Conservation (phyloP, 2,888 invertebrate species). For the Thecocarcelia acutangulata region DNA sequence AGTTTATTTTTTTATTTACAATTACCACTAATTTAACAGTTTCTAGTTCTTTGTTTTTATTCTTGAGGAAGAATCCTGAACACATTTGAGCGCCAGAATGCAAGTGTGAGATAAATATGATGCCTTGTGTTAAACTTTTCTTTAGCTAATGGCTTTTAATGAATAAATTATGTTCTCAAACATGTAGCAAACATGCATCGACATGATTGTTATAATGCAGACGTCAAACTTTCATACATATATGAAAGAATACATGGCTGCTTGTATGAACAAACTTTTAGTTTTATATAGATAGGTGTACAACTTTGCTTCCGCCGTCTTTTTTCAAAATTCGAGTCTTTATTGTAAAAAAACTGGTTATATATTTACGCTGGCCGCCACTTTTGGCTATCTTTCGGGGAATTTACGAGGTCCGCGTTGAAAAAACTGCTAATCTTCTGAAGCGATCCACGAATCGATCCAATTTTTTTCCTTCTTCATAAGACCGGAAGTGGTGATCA, state of each 20-base stretch:
- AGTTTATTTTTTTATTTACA: no score
- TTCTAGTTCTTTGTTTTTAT: not conserved
- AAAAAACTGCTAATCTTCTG: no score
- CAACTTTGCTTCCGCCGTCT: no score
- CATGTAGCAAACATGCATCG: not conserved
- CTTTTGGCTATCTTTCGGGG: no score
- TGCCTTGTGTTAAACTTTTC: slow-evolving; percentile 50
- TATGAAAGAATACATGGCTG: not conserved
- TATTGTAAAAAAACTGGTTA: no score
- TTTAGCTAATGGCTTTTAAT: slow-evolving; percentile 59
- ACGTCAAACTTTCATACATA: slow-evolving; percentile 19
- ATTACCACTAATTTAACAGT: not conserved
- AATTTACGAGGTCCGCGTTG: no score
- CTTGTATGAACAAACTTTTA: slow-evolving; percentile 1
- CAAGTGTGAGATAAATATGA: slow-evolving; percentile 41
- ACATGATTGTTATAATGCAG: not conserved
- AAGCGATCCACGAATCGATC: no score
- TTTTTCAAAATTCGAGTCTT: no score
- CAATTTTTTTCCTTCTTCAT: no score
- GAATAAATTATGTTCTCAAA: slow-evolving; percentile 58
- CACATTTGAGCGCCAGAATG: slow-evolving; percentile 48
- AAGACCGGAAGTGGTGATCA: no score
- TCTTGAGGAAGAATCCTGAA: not conserved
- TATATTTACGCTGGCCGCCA: no score
- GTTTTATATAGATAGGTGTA: no score